Evolutionary conservation across 2,113 vertebrate species (phyloP), one percentile per base, ranked within the genome.

Genomic region (Setophaga kirtlandii): DNA sequence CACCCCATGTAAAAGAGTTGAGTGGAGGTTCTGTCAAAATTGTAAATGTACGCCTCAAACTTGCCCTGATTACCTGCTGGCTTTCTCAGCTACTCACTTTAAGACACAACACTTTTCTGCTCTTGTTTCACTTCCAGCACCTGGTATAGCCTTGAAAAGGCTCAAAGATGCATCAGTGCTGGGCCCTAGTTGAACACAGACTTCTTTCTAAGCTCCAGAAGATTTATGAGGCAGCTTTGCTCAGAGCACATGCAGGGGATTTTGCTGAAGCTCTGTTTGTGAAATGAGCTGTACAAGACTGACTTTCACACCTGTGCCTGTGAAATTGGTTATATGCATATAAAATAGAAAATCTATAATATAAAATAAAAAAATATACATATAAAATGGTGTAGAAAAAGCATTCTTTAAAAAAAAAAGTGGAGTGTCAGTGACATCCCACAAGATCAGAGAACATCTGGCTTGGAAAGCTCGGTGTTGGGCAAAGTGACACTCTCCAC

Each of bases 401-500:
- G 14, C 27, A 71, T 42, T 28, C 17, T 49, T 49, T 39, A 3
- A 37, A 69, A 81, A 56, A 41, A 41, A 12, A 41, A 41, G 4
- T 19, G 19, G 24, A 27, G 7, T 44, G 18, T 71, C 27, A 20
- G 10, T 39, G 30, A 5, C 9, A 67, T 27, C 25, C 56, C 27
- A 19, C 8, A 28, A 20, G 47, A 23, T 44, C 2, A 28, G 81
- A 46, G 69, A 53, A 11, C 17, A 11, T n/a, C 17, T 78, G 78
- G 18, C 37, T 74, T 58, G 59, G n/a, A 18, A 17, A 28, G 28
- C 33, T 33, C 6, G 2, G 23, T 2, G 1, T 2, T 47, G 58
- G 8, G 15, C 15, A 4, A 28, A 49, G 55, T 2, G 4, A 4
- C 11, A 4, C 15, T 0, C 0, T 14, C 41, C 35, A 1, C 49